Conservation (phyloP, 92 coral and sea anemone genomes). For the Scolanthus callimorphus region DNA sequence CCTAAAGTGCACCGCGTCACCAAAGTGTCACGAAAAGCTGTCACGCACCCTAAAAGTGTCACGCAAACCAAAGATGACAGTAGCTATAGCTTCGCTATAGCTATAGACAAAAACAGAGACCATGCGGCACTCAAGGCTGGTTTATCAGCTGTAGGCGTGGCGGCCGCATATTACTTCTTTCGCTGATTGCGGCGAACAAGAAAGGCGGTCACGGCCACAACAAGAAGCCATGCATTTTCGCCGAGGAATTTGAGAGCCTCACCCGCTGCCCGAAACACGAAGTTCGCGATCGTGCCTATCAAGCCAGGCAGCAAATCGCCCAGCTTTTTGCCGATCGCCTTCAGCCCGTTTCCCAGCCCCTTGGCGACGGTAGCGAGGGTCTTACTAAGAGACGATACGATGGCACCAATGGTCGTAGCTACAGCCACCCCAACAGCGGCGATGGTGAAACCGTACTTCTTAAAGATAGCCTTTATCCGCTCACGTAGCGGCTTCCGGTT, state of each 20-base stretch:
- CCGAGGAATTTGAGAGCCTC: conserved; percentile 3
- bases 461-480: conserved; percentile 3
- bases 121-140: conserved; percentile 4
- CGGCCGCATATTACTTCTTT: conserved; percentile 2
- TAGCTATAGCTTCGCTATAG: too few species aligned
- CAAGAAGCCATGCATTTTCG: conserved; percentile 7
- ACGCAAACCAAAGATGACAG: too few species aligned
- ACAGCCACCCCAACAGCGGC: background rate
- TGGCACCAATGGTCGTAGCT: background rate
- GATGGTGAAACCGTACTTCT: conserved; percentile 3
- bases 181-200: background rate
- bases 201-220: background rate
- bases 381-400: background rate
- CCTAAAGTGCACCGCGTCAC: too few species aligned
- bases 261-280: conserved; percentile 1
- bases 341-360: conserved; percentile 1
- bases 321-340: conserved; percentile 2
- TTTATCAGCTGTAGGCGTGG: background rate
- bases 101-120: background rate
- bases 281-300: background rate
- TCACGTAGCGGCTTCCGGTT: background rate
- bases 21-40: too few species aligned
- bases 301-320: background rate
- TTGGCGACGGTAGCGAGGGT: background rate
- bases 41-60: too few species aligned